Evolutionary conservation across 2,888 invertebrate genomes (phyloP).

Genomic region (Cheiracanthium punctorium): DNA sequence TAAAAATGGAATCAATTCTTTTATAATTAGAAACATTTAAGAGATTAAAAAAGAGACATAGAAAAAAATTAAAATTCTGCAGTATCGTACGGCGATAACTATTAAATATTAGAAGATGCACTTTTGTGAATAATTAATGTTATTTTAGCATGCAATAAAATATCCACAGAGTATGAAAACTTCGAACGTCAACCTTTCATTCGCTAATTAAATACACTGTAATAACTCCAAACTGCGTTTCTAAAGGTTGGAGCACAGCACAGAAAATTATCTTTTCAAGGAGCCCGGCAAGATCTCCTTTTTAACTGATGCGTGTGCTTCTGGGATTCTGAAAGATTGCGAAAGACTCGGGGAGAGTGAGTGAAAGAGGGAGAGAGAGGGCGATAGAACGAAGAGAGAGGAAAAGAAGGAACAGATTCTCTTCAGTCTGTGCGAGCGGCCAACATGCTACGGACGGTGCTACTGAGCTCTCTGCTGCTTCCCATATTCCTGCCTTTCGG

Average conservation of each 20-base stretch:
- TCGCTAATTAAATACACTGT: too few relatives aligned
- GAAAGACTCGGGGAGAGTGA: conserved; percentile 1
- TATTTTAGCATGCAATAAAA: too few relatives aligned
- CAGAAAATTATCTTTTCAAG: neutral
- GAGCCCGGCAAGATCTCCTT: neutral
- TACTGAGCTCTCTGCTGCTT: conserved; percentile 22
- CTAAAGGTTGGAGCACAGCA: neutral
- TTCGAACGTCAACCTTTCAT: too few relatives aligned
- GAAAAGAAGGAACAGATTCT: neutral
- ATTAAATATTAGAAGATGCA: too few relatives aligned
- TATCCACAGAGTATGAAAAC: too few relatives aligned
- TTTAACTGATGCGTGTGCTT: conserved; percentile 9
- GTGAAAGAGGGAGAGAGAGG: neutral
- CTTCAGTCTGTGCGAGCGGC: conserved; percentile 11
- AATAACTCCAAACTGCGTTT: too few relatives aligned
- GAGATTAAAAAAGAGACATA: too few relatives aligned
- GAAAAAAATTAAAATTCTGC: too few relatives aligned
- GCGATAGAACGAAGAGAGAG: neutral
- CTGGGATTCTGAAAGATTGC: conserved; percentile 16
- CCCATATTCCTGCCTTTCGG: neutral
- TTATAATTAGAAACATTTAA: too few relatives aligned
- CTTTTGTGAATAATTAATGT: too few relatives aligned
- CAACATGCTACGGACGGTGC: conserved; percentile 25
- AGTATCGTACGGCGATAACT: too few relatives aligned
- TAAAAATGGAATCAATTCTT: too few relatives aligned